A percentile compares a stretch with the other conserved stretches of the same genome.
Evolutionary conservation across 2,888 invertebrate genomes (phyloP).

Genomic region (Scelioninae gen. 1): DNA sequence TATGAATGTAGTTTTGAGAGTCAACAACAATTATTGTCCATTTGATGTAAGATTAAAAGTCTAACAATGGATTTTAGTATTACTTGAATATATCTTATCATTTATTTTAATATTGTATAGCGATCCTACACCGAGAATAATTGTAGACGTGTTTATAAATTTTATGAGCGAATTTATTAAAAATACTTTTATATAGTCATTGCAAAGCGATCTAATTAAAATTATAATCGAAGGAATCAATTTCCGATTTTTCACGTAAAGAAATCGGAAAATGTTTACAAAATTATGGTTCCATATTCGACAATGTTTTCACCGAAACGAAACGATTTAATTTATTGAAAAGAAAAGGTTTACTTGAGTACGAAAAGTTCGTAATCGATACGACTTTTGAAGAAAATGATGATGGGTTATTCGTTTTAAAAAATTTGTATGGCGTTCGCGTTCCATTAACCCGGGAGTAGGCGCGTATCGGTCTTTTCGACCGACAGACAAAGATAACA

Average conservation of each 20-base stretch:
- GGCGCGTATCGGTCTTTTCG: no score
- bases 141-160: conserved; percentile 35
- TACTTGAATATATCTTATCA: conserved; percentile 25
- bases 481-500: no score
- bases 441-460: no score
- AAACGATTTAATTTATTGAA: conserved; percentile 47
- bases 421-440: background rate
- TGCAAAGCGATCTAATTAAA: conserved; percentile 36
- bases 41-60: background rate
- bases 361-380: conserved; percentile 32
- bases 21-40: background rate
- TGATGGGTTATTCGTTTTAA: background rate
- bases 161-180: conserved; percentile 36
- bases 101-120: conserved; percentile 36
- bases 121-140: conserved; percentile 34
- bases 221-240: conserved; percentile 32
- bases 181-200: conserved; percentile 27
- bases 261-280: conserved; percentile 22
- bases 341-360: conserved; percentile 41
- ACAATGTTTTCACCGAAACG: conserved; percentile 32
- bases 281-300: conserved; percentile 27
- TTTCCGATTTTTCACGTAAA: conserved; percentile 4
- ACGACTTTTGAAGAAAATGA: conserved; percentile 28
- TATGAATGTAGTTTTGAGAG: conserved; percentile 3
- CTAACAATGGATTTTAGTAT: conserved; percentile 15